A percentile compares a stretch with the other conserved stretches of the same genome.
Evolutionary conservation across 64 coral and sea anemone genomes (phyloP).

Genomic region (Porites lutea): DNA sequence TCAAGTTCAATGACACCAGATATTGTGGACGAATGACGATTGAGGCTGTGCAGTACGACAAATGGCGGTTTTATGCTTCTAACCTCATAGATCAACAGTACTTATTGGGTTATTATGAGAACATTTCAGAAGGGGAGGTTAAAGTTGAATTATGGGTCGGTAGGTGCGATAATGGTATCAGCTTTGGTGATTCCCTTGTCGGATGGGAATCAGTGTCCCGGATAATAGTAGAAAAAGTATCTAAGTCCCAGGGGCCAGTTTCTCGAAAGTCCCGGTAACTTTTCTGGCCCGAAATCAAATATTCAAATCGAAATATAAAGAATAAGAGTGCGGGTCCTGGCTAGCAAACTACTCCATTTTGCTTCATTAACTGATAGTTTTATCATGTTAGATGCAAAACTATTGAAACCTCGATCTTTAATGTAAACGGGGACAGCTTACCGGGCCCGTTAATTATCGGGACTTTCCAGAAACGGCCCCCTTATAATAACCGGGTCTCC

Average conservation of each 20-base stretch:
- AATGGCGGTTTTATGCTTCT: not conserved
- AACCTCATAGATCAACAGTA: not conserved
- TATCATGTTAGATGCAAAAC: too few relatives aligned
- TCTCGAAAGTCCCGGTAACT: too few relatives aligned
- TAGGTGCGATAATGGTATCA: not conserved
- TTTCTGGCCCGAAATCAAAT: too few relatives aligned
- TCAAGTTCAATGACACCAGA: not conserved
- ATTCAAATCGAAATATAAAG: too few relatives aligned
- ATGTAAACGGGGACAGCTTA: too few relatives aligned
- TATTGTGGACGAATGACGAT: not conserved
- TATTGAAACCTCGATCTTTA: too few relatives aligned
- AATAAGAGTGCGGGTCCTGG: too few relatives aligned
- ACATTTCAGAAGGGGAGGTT: not conserved
- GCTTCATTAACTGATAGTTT: too few relatives aligned
- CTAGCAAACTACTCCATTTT: too few relatives aligned
- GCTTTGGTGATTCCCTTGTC: not conserved
- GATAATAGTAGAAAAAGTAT: not conserved
- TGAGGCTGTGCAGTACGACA: not conserved
- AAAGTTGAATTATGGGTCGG: not conserved
- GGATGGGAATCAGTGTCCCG: conserved; percentile 6
- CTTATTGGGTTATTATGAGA: not conserved
- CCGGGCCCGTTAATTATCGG: too few relatives aligned
- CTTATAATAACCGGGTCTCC: too few relatives aligned
- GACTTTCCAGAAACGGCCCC: too few relatives aligned
- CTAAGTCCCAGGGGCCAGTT: not conserved